Evolutionary conservation across 2,888 invertebrate species (phyloP).

Genomic region (Melanotus villosus): DNA sequence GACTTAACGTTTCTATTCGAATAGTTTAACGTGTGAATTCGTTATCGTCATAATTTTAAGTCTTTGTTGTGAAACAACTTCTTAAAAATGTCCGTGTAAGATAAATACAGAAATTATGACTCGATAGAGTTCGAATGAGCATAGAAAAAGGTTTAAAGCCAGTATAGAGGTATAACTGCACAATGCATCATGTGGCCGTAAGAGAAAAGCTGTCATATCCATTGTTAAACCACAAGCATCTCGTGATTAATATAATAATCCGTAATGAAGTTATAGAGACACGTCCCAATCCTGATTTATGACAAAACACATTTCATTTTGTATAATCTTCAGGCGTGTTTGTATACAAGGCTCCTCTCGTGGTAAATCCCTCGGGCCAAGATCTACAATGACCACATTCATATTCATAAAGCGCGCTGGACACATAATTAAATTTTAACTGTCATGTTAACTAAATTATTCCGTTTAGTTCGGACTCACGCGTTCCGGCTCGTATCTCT

Average conservation of each 20-base stretch:
- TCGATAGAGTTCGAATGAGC: too few species aligned
- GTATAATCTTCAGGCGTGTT: constrained; percentile 62
- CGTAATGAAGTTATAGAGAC: constrained; percentile 69
- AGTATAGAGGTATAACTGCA: constrained; percentile 20
- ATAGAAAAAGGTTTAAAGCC: background rate
- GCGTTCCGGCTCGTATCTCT: constrained; percentile 1
- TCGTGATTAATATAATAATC: constrained; percentile 68
- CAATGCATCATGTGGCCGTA: constrained; percentile 47
- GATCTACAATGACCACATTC: constrained; percentile 64
- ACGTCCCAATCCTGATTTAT: constrained; percentile 67
- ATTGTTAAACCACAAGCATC: constrained; percentile 63
- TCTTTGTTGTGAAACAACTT: too few species aligned
- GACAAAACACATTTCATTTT: constrained; percentile 65
- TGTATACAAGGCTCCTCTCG: constrained; percentile 58
- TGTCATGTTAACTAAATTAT: constrained; percentile 66
- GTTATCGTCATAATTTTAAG: too few species aligned
- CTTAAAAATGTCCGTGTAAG: too few species aligned
- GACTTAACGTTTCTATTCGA: too few species aligned
- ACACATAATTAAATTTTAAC: constrained; percentile 68
- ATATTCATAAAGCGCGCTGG: constrained; percentile 62
- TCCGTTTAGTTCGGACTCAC: constrained; percentile 57
- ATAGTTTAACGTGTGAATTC: too few species aligned
- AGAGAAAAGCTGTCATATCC: constrained; percentile 57
- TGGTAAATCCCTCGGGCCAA: constrained; percentile 57
- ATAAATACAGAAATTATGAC: background rate